Evolutionary conservation across 2,113 vertebrate genomes (phyloP), one percentile per base, ranked within the genome.

Genomic region (Austrofundulus limnaeus): DNA sequence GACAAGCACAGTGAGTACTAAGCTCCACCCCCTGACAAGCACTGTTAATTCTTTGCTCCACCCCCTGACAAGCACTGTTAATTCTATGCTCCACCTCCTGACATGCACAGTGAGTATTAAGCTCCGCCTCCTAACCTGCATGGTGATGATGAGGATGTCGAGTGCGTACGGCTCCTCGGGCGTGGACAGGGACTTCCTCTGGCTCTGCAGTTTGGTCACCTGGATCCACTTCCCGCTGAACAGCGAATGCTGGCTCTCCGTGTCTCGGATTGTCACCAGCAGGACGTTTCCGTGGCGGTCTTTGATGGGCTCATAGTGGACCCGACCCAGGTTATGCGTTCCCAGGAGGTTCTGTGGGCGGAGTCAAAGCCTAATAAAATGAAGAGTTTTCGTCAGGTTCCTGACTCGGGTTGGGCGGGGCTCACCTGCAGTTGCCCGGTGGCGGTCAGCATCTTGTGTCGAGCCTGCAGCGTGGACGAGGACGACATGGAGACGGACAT

Each of bases 281-380:
- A 99, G 87, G 59, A 96, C 92, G 68, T 99, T 98, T 54, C 97
- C 97, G 13, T 99, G 96, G 31, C 96, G 93, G 79, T 99, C 97
- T 84, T 97, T 99, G 85, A 99, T 94, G 19, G 97, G 96, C 79
- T 99, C 96, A 4, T 96, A 98, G 90, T 97, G 96, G 75, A 97
- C 92, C 64, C 94, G 91, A 34, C 97, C 97, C 84, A 99, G 89
- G 77, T 98, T 96, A 89, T 98, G 96, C 0, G 95, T 96, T 56
- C 96, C 96, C 80, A 99, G 91, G 64, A 98, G 93, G 84, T 94
- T 96, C 97, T 99, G 75, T 3, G 1, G 37, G 25, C 25, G 25
- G 25, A 28, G 25, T 28, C 16, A 4, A 2, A 52, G 17, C 13
- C 6, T 4, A 15, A n/a, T 28, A 17, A 51, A 25, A 14, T 10